Conservation (phyloP, 2,888 invertebrate species). For the Eilema sororculum region DNA sequence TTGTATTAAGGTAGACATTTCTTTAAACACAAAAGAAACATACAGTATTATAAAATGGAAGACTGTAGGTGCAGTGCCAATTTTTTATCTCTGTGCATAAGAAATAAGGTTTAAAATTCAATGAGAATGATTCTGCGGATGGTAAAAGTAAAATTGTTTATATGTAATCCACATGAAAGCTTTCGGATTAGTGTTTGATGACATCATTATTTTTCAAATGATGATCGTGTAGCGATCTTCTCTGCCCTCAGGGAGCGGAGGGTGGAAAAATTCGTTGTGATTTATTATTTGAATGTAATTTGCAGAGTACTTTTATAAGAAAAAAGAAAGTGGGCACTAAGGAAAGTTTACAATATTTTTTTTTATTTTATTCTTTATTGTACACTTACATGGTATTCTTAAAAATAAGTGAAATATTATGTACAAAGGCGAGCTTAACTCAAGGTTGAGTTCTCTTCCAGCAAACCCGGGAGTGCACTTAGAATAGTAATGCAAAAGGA, state of each 20-base stretch:
- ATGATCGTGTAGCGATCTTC: conserved; percentile 83
- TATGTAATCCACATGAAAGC: conserved; percentile 86
- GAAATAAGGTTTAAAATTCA: conserved; percentile 54
- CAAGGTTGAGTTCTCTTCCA: no score
- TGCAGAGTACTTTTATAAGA: conserved; percentile 47
- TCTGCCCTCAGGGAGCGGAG: conserved; percentile 67
- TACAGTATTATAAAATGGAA: conserved; percentile 63
- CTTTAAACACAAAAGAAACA: conserved; percentile 51
- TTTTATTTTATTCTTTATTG: no score
- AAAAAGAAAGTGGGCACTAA: conserved; percentile 18
- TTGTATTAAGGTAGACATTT: conserved; percentile 29
- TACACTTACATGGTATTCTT: no score
- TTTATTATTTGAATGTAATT: conserved; percentile 74
- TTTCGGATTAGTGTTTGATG: conserved; percentile 87
- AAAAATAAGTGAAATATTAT: no score
- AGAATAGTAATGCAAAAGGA: no score
- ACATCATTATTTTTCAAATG: conserved; percentile 86
- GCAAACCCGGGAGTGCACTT: no score
- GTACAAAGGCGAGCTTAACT: no score
- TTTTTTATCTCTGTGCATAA: background rate
- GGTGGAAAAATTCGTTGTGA: conserved; percentile 66
- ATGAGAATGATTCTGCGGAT: conserved; percentile 7
- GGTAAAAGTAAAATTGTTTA: conserved; percentile 48
- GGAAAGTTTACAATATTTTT: conserved; percentile 20
- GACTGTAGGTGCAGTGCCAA: conserved; percentile 41